phyloP scores from a whole-genome alignment of 1,140 invertebrate species.

The Leucophenga varia region DNA sequence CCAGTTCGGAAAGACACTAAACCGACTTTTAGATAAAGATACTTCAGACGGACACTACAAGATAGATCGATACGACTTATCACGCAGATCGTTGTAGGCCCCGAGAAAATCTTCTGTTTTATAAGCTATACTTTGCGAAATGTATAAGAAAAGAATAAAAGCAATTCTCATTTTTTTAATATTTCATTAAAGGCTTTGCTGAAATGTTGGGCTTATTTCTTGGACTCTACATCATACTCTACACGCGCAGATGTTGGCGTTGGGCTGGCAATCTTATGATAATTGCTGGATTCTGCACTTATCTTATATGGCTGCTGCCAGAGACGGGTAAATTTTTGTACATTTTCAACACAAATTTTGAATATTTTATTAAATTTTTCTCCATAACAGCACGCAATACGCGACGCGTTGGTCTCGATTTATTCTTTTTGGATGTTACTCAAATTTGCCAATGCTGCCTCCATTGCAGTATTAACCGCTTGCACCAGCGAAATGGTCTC shows the following conservation, averaged over 20 bases:
- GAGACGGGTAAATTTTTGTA: constrained; percentile 23
- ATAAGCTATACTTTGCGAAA: too few relatives aligned
- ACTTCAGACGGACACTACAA: too few relatives aligned
- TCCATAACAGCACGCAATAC: constrained; percentile 32
- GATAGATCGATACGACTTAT: too few relatives aligned
- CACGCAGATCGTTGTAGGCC: too few relatives aligned
- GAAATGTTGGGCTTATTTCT: constrained; percentile 54
- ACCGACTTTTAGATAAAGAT: too few relatives aligned
- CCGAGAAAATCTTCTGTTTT: too few relatives aligned
- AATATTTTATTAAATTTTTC: background rate
- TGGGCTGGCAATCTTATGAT: constrained; percentile 47
- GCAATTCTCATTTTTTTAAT: background rate
- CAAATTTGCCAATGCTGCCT: constrained; percentile 43
- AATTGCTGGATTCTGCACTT: constrained; percentile 33
- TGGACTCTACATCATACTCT: constrained; percentile 50
- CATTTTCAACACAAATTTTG: background rate
- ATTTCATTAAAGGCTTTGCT: constrained; percentile 32
- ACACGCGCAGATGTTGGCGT: constrained; percentile 45
- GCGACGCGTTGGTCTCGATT: constrained; percentile 34
- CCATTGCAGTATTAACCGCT: constrained; percentile 43
- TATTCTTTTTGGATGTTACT: constrained; percentile 43
- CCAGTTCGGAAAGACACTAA: too few relatives aligned
- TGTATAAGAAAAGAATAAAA: background rate
- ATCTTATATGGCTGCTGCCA: constrained; percentile 41
- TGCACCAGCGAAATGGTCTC: constrained; percentile 48